These are phyloP conservation scores for Zelleria hepariella DNA, from an alignment of 2,888 invertebrate species.

Conservation along the genomic window DNA sequence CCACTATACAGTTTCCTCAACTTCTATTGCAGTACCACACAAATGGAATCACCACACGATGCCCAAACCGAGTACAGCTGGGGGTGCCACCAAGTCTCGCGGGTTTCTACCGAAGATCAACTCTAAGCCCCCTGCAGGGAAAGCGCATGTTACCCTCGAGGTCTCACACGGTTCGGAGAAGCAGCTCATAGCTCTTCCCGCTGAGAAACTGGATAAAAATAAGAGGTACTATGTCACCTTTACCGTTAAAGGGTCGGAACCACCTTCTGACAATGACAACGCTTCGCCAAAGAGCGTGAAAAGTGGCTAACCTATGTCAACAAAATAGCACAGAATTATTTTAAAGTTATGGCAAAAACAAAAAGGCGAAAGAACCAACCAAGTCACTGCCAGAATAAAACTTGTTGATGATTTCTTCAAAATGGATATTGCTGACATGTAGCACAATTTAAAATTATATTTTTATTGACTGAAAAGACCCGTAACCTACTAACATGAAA, in stretches of 20 bases:
- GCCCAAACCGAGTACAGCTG: constrained; percentile 78
- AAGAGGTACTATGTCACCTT: constrained; percentile 95
- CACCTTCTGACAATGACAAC: constrained; percentile 69
- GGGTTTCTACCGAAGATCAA: constrained; percentile 80
- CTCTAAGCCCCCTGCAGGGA: constrained; percentile 47
- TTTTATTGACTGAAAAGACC: constrained; percentile 25
- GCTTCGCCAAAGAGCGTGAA: constrained; percentile 45
- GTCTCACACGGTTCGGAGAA: constrained; percentile 88
- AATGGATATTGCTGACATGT: too few relatives aligned
- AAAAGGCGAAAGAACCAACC: neutral
- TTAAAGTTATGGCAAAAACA: neutral
- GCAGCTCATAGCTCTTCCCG: constrained; percentile 89
- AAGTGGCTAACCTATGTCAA: constrained; percentile 30
- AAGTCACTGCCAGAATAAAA: constrained; percentile 26
- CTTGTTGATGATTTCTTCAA: neutral
- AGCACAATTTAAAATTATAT: constrained; percentile 8
- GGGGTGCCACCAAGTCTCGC: constrained; percentile 50
- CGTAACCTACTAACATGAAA: constrained; percentile 30
- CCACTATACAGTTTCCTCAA: neutral
- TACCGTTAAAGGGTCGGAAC: constrained; percentile 84
- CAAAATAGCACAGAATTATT: too few relatives aligned
- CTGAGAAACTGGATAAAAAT: constrained; percentile 88
- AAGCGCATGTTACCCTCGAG: constrained; percentile 79
- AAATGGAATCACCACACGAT: constrained; percentile 83
- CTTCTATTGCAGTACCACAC: constrained; percentile 75